Base-by-base conservation (phyloP, 2,113 vertebrate genomes). In the Microtus ochrogaster region DNA sequence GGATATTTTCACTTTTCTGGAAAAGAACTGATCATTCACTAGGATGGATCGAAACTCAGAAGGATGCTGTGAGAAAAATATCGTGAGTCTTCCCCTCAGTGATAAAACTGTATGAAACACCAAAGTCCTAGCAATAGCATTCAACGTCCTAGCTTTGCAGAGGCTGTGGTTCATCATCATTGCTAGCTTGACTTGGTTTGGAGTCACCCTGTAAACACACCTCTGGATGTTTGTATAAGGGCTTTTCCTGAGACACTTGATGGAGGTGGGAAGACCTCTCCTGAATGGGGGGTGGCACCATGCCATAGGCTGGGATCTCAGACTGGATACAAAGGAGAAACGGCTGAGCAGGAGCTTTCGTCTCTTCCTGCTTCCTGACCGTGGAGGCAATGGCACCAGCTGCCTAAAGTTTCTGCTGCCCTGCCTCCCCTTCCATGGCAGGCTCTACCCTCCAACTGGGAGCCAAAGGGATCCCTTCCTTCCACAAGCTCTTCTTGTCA, bases 1-100 rank as follows among this genome's bases (percentile, higher is more conserved):
- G 72, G 13, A 21, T 89, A 28, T 92, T 95, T 94, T 96, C 94
- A 84, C 72, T 91, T 92, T 88, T 6, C 70, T 96, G 26, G 16
- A 55, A 47, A 63, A 93, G 14, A 81, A 63, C 30, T 65, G 76
- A 90, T 55, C 5, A 36, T n/a, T 76, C 83, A 63, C 7, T 88
- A 26, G n/a, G 36, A 52, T 82, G 28, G 33, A 83, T 17, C 7
- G 28, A 10, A 92, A 84, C 19, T n/a, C 26, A 89, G 63, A 58
- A 88, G 1, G 3, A 41, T 89, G 39, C 4, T 90, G 36, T 41
- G 21, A 68, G 26, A 49, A 87, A 86, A 82, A 72, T 55, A 89
- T 86, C 0, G 0, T 78, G 41, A 30, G 26, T 77, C 65, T 95
- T 58, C 22, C 70, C 6, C 44, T n/a, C 9, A 84, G 74, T 83